Evolutionary conservation across 2,113 vertebrate genomes (phyloP).

Genomic region (Actenoides lindsayi): DNA sequence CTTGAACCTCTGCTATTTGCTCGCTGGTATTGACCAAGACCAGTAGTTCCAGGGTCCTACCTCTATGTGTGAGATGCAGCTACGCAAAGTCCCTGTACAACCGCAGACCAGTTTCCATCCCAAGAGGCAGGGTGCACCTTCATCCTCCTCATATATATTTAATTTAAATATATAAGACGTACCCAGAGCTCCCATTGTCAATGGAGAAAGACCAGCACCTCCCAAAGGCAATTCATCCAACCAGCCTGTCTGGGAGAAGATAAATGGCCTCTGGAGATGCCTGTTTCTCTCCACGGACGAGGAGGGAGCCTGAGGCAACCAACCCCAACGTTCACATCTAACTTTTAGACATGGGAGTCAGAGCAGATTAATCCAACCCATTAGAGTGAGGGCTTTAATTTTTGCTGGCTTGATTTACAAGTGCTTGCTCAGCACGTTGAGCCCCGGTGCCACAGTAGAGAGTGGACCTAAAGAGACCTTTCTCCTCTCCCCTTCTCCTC

Average conservation of each 20-base stretch:
- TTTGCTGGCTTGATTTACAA: constrained; percentile 24
- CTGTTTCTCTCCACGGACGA: background rate
- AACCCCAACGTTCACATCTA: background rate
- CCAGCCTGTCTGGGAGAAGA: constrained; percentile 8
- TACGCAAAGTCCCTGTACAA: background rate
- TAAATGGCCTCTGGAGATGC: constrained; percentile 21
- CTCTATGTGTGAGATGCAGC: accelerated
- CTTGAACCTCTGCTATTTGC: background rate
- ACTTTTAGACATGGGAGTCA: background rate
- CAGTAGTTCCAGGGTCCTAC: background rate
- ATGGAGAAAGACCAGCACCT: background rate
- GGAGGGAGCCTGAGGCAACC: constrained; percentile 5
- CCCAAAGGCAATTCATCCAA: background rate
- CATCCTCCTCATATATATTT: background rate
- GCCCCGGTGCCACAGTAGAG: background rate
- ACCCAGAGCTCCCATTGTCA: background rate
- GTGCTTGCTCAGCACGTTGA: background rate
- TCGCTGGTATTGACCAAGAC: background rate
- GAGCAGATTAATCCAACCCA: constrained; percentile 28
- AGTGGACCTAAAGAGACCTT: background rate
- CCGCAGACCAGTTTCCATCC: background rate
- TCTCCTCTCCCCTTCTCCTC: background rate
- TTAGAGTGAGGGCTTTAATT: constrained; percentile 3
- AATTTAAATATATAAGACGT: background rate
- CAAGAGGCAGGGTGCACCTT: background rate